phyloP scores from a whole-genome alignment of 1,140 invertebrate species.

The Lineus longissimus region DNA sequence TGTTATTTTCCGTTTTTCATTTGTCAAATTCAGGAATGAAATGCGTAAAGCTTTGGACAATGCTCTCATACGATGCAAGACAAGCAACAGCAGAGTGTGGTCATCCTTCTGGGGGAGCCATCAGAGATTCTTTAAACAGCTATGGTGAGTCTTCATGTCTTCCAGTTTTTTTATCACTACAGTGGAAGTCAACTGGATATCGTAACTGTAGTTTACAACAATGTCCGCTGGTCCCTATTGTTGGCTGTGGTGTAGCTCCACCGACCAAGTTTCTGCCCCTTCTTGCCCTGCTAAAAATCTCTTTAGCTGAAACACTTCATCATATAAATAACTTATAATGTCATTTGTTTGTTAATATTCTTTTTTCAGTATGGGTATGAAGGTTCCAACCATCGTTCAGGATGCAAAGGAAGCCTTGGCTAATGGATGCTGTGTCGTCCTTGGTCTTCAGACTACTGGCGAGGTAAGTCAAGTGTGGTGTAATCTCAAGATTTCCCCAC shows the following conservation, averaged over 20 bases:
- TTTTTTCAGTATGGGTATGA: slow-evolving; percentile 41
- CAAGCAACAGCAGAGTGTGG: slow-evolving; percentile 30
- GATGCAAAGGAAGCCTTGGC: slow-evolving; percentile 33
- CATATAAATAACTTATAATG: no score
- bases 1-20: no score
- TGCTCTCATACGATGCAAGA: slow-evolving; percentile 30
- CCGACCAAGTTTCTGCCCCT: no score
- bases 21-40: slow-evolving; percentile 38
- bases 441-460: slow-evolving; percentile 46
- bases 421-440: slow-evolving; percentile 35
- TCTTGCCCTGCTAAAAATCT: no score
- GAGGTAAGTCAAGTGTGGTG: slow-evolving; percentile 28
- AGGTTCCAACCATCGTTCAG: slow-evolving; percentile 37
- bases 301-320: no score
- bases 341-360: no score
- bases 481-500: neutral
- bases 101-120: slow-evolving; percentile 40
- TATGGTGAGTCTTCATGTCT: slow-evolving; percentile 34
- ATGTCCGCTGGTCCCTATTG: no score
- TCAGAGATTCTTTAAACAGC: slow-evolving; percentile 47
- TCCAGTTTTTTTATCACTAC: neutral
- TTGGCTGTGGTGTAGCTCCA: no score
- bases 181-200: neutral
- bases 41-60: slow-evolving; percentile 36
- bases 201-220: no score